Conservation (phyloP, 2,888 invertebrate genomes). For the Lomographa bimaculata region DNA sequence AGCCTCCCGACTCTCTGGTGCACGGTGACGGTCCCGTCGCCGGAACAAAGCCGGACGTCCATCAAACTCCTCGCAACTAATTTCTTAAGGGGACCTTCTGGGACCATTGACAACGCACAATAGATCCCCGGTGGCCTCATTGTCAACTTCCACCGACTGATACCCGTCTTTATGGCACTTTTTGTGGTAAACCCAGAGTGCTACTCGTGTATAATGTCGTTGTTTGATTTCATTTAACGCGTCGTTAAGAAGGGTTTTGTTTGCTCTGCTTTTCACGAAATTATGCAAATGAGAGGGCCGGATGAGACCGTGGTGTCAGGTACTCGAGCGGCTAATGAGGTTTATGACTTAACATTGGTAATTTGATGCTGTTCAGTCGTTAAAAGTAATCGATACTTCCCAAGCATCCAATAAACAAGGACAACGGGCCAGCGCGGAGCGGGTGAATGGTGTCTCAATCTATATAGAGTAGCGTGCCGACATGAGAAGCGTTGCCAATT, state of each 20-base stretch:
- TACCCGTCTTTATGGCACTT: slow-evolving; percentile 57
- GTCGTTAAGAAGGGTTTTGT: slow-evolving; percentile 72
- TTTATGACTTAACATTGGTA: too few relatives aligned
- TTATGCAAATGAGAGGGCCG: slow-evolving; percentile 61
- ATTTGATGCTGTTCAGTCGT: too few relatives aligned
- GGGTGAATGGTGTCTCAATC: slow-evolving; percentile 30
- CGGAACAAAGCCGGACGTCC: slow-evolving; percentile 35
- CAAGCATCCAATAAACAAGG: slow-evolving; percentile 43
- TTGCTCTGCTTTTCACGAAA: slow-evolving; percentile 59
- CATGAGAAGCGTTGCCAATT: slow-evolving; percentile 41
- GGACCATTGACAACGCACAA: slow-evolving; percentile 56
- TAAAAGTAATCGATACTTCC: slow-evolving; percentile 54
- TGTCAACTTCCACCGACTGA: slow-evolving; percentile 46
- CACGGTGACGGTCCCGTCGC: too few relatives aligned
- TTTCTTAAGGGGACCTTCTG: slow-evolving; percentile 72
- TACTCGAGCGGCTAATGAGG: too few relatives aligned
- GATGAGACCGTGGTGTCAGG: slow-evolving; percentile 26
- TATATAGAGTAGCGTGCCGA: slow-evolving; percentile 40
- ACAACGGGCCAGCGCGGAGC: slow-evolving; percentile 32
- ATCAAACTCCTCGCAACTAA: slow-evolving; percentile 69
- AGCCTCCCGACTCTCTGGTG: neutral
- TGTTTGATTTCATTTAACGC: slow-evolving; percentile 73
- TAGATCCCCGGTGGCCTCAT: slow-evolving; percentile 66
- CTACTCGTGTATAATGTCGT: slow-evolving; percentile 68
- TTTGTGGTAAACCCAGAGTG: slow-evolving; percentile 50